Base-by-base conservation (phyloP, 2,797 vertebrate species). In the Sebastes kiyomatsui region DNA sequence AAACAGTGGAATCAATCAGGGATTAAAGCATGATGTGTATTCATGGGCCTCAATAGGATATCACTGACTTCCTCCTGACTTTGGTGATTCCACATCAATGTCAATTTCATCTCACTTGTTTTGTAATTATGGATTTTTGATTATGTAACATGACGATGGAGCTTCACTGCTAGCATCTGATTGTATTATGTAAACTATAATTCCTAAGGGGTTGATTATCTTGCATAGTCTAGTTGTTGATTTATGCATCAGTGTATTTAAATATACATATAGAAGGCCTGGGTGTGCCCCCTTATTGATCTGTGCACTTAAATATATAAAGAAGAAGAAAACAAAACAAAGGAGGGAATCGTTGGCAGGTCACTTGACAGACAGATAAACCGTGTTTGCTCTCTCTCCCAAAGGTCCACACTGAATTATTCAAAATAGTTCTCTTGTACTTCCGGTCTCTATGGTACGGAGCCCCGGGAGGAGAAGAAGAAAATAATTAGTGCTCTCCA, bases 371-470 rank as follows among this genome's bases (percentile, higher is more conserved):
- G 72, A 61, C 59, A 67, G 30, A 81, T 22, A 13, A 81, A 75
- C 72, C 68, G 65, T 87, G 66, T 80, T 80, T 83, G 75, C 75
- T 67, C 61, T 77, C 30, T 62, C 35, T 86, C 83, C 83, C 88
- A 82, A 77, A 87, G 83, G 86, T 89, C 75, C 77, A 70, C 33
- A n/a, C 14, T 91, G 79, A 92, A 89, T 88, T 87, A 93, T 90
- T 92, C 70, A 92, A 69, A 77, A 73, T 65, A 71, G 66, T 74
- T 66, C 73, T 73, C 64, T 77, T 79, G 69, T 82, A 70, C 77
- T 78, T 72, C 65, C 28, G 42, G 80, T 75, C 52, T 65, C 55
- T 46, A 60, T 20, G 46, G 10, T 38, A 9, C 12, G 0, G 7
- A 46, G 38, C n/a, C 13, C 14, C 13, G 2, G 2, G 27, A 20